Evolutionary conservation across 1,140 invertebrate genomes (phyloP).

Genomic region (Diabrotica virgifera): DNA sequence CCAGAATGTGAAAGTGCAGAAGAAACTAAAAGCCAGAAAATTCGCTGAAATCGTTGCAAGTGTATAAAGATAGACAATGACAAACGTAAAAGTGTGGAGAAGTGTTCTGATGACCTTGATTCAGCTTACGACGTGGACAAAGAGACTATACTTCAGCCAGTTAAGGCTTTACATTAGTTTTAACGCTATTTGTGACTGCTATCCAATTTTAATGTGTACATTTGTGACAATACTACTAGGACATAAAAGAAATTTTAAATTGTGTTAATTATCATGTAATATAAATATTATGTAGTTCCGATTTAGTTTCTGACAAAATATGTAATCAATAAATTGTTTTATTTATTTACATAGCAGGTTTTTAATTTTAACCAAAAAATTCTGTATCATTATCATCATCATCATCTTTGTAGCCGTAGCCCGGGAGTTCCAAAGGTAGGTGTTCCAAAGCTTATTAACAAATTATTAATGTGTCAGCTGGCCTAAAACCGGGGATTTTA

Average conservation of each 20-base stretch:
- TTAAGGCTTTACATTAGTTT: constrained; percentile 21
- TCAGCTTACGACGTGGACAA: constrained; percentile 1
- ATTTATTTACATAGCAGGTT: constrained; percentile 28
- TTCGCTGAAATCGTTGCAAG: background rate
- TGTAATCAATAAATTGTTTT: constrained; percentile 40
- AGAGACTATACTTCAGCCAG: constrained; percentile 2
- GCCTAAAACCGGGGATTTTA: too few relatives aligned
- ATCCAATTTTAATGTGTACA: constrained; percentile 35
- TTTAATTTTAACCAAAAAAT: background rate
- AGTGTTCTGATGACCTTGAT: background rate
- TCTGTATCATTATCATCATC: too few relatives aligned
- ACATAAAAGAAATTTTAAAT: constrained; percentile 22
- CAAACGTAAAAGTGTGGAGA: background rate
- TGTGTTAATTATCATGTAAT: constrained; percentile 25
- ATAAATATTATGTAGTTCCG: constrained; percentile 29
- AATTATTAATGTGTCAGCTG: too few relatives aligned
- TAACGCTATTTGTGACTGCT: constrained; percentile 34
- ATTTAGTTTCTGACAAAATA: constrained; percentile 26
- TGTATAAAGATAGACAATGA: background rate
- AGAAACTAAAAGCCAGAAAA: background rate
- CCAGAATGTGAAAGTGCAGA: background rate
- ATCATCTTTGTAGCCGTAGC: too few relatives aligned
- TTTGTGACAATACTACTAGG: constrained; percentile 40
- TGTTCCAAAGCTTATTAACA: too few relatives aligned
- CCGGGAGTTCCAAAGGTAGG: too few relatives aligned